Conservation (phyloP, 2,888 invertebrate species). For the Petrophora chlorosata region DNA sequence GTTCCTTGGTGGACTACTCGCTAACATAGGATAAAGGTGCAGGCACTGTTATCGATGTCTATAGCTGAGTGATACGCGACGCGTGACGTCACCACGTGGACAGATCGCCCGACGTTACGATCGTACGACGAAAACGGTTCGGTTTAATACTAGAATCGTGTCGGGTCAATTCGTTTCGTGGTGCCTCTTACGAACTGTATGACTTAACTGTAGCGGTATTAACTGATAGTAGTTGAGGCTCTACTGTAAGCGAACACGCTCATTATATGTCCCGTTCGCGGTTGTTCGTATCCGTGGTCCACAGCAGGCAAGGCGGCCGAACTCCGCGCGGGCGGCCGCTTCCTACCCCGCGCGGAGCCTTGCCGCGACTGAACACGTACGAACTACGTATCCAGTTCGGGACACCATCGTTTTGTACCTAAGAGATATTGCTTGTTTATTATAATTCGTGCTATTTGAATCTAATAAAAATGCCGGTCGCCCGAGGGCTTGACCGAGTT, state of each 20-base stretch:
- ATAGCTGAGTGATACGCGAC: slow-evolving; percentile 5
- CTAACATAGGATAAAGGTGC: slow-evolving; percentile 17
- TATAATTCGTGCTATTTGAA: too few species aligned
- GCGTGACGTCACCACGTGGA: not conserved
- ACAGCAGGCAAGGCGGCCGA: not conserved
- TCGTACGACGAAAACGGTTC: not conserved
- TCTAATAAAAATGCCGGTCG: too few species aligned
- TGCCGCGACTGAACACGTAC: not conserved
- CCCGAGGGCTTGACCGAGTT: too few species aligned
- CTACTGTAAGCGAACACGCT: slow-evolving; percentile 17
- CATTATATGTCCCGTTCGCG: slow-evolving; percentile 2
- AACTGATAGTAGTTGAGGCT: slow-evolving; percentile 25
- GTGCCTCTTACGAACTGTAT: slow-evolving; percentile 10
- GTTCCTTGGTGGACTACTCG: slow-evolving; percentile 18
- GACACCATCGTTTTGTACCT: slow-evolving; percentile 7
- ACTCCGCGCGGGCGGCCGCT: not conserved
- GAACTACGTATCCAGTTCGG: not conserved
- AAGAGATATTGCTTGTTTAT: slow-evolving; percentile 10
- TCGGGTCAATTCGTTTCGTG: slow-evolving; percentile 6
- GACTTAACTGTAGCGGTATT: slow-evolving; percentile 16
- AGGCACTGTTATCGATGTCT: slow-evolving; percentile 12
- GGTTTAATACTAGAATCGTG: not conserved
- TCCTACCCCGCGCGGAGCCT: not conserved
- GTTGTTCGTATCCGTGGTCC: not conserved
- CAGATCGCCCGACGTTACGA: not conserved